Evolutionary conservation across 2,113 vertebrate species (phyloP).

Genomic region (Saguinus imperator): DNA sequence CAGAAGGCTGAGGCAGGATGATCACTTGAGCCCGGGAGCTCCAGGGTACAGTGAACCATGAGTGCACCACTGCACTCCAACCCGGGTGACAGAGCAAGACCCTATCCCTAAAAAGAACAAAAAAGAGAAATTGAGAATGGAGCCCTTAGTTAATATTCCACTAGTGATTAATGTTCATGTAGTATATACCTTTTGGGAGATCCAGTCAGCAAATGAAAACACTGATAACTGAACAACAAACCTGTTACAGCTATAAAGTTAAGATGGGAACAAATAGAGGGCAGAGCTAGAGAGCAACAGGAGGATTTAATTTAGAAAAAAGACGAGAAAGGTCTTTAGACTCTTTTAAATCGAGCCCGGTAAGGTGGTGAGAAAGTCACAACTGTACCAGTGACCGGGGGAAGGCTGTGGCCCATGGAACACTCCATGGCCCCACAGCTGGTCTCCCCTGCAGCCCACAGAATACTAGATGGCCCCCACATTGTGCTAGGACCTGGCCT

Average conservation of each 20-base stretch:
- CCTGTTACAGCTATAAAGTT: background rate
- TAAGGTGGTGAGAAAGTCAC: background rate
- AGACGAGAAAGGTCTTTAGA: background rate
- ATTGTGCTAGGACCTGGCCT: background rate
- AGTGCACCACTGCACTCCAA: no score
- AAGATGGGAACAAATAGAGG: background rate
- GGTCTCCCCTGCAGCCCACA: background rate
- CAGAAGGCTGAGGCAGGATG: no score
- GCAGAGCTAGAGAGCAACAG: background rate
- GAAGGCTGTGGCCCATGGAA: background rate
- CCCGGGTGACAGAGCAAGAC: no score
- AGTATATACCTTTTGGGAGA: background rate
- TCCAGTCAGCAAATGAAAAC: background rate
- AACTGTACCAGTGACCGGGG: background rate
- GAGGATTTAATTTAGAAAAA: background rate
- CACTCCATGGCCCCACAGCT: no score
- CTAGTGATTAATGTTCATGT: background rate
- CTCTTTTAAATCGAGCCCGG: background rate
- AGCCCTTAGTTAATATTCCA: background rate
- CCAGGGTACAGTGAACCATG: no score
- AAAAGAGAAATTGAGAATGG: no score
- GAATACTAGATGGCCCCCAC: no score
- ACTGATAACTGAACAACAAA: background rate
- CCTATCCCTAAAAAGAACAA: no score
- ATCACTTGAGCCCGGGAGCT: no score